Conservation (phyloP, 2,888 invertebrate genomes). For the Stenodera caucasica region DNA sequence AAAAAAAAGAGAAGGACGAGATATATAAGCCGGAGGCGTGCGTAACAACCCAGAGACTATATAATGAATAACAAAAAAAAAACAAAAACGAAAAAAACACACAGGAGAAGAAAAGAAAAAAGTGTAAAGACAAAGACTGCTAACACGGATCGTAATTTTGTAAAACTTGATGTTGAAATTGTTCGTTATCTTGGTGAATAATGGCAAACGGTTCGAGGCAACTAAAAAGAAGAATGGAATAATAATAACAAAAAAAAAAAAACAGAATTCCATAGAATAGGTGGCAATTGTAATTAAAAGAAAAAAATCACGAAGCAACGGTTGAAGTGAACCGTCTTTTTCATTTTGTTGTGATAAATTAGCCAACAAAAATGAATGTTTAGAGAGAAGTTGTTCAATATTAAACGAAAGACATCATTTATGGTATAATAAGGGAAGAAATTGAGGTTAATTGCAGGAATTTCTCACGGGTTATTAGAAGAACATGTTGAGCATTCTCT, state of each 20-base stretch:
- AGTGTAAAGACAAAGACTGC: conserved; percentile 30
- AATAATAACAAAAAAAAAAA: conserved; percentile 10
- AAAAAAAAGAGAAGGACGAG: conserved; percentile 35
- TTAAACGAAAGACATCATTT: neutral
- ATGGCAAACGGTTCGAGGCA: conserved; percentile 15
- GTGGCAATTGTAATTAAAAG: conserved; percentile 18
- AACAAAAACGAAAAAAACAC: neutral
- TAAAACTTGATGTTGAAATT: conserved; percentile 33
- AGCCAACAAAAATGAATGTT: neutral
- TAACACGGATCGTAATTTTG: conserved; percentile 33
- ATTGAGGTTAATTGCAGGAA: neutral
- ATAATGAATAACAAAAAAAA: conserved; percentile 13
- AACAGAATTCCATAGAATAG: neutral
- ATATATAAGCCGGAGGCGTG: conserved; percentile 26
- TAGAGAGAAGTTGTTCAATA: neutral
- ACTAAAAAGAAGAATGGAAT: neutral
- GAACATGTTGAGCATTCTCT: neutral
- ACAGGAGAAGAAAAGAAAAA: conserved; percentile 25
- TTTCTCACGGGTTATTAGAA: neutral
- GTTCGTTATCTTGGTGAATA: conserved; percentile 30
- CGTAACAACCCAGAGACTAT: conserved; percentile 13
- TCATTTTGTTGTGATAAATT: neutral
- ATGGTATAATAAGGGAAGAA: neutral
- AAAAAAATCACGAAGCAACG: conserved; percentile 19
- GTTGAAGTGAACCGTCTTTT: conserved; percentile 7